Evolutionary conservation across 2,113 vertebrate genomes (phyloP), one percentile per base, ranked within the genome.

Genomic region (Tupaia tana): DNA sequence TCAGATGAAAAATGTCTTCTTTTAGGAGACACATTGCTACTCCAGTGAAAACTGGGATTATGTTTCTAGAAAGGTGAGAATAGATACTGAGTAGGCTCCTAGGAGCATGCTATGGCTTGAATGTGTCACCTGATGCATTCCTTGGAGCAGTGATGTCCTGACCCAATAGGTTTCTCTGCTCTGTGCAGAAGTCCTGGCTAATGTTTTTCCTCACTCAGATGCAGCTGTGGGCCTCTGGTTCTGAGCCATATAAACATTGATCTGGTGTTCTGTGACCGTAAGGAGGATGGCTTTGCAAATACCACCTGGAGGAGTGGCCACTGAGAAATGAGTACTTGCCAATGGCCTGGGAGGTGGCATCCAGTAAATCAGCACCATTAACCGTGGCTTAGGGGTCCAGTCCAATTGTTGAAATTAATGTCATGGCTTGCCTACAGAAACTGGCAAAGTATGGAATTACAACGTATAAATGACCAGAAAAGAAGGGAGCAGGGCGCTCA

Each of bases 261-360:
- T 29, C 34, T 64, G 22, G 13, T 29, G 24, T 78, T 34, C 43
- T n/a, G 58, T 43, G 67, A 43, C 5, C 2, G 1, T 4, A 10
- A 13, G n/a, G 16, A 66, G 67, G 56, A 18, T 24, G 14, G 58
- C 77, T 66, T 61, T n/a, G 13, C 69, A 67, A n/a, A 67, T 43
- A 13, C 13, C 29, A 7, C 7, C 2, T 2, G 25, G n/a, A 52
- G 3, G 25, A 19, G 56, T 2, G 11, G 64, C 0, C 6, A 1
- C 25, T 66, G 25, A 54, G 31, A 69, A 69, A 58, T 0, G 7
- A 67, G 54, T 52, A 19, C 8, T 4, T 12, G 13, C 24, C 77
- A 20, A 10, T 18, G 67, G 77, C 24, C 67, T n/a, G 84, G 67
- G 58, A 66, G 56, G 59, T 25, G 43, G 29, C 0, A 1, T 19